These are phyloP conservation scores for Auanema freiburgensis DNA, from an alignment of 2,888 invertebrate species.

Conservation along the genomic window DNA sequence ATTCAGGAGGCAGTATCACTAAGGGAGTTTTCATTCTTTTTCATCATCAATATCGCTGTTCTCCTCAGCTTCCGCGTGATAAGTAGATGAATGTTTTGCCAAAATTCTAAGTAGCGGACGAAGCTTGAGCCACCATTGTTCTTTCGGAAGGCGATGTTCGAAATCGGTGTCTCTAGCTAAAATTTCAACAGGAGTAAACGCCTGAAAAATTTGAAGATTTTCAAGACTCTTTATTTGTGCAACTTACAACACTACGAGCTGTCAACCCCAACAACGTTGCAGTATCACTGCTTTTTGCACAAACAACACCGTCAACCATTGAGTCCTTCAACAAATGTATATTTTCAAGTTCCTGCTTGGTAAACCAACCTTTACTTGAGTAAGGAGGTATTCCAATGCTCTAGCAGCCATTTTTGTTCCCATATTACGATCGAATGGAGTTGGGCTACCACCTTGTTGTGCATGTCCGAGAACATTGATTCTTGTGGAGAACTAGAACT, in stretches of 20 bases:
- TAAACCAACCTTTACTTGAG: slow-evolving; percentile 31
- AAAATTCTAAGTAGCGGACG: slow-evolving; percentile 57
- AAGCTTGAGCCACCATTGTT: slow-evolving; percentile 67
- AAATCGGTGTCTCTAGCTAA: slow-evolving; percentile 62
- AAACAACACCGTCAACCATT: slow-evolving; percentile 34
- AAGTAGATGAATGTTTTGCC: slow-evolving; percentile 63
- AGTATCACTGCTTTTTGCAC: slow-evolving; percentile 43
- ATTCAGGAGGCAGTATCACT: no score
- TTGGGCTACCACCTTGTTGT: slow-evolving; percentile 97
- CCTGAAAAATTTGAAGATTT: slow-evolving; percentile 4
- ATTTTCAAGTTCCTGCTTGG: neutral
- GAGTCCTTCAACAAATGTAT: slow-evolving; percentile 26
- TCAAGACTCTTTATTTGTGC: neutral
- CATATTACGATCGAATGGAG: slow-evolving; percentile 97
- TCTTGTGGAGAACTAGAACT: slow-evolving; percentile 81
- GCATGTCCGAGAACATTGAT: slow-evolving; percentile 93
- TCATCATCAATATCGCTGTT: slow-evolving; percentile 2
- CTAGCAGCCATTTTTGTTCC: slow-evolving; percentile 97
- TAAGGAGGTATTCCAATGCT: slow-evolving; percentile 85
- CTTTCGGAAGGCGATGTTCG: slow-evolving; percentile 63
- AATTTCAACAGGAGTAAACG: slow-evolving; percentile 60
- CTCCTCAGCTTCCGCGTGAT: slow-evolving; percentile 48
- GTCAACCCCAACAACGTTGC: slow-evolving; percentile 59
- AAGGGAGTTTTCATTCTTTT: neutral
- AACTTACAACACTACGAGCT: slow-evolving; percentile 42